Base-by-base conservation (phyloP, 2,888 invertebrate genomes). In the Meiosimyza decipiens region DNA sequence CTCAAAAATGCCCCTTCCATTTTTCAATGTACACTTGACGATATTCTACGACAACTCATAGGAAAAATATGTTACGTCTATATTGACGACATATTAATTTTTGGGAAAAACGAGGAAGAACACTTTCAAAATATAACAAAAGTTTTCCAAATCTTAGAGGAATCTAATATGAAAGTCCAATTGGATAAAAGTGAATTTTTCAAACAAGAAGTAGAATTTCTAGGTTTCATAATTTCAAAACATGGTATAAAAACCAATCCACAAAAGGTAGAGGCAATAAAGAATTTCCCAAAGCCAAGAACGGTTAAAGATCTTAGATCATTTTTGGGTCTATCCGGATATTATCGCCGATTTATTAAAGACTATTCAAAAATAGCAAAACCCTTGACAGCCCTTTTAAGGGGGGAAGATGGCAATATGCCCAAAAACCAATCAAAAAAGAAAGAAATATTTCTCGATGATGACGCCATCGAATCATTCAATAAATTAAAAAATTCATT, bases 21-120 rank as follows among this genome's bases (percentile, higher is more conserved):
- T 18, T 63, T 63, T 47, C 49, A 47, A 63, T 5, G 18, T 11
- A 18, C 16, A 12, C 22, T 64, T 12, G 13, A 50, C 15, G 18
- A 49, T 3, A 28, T 65, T 51, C n/a, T 65, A 22, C 3, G 22
- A 22, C 2, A 22, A 16, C 3, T 22, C 1, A 9, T 28, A 51
- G 28, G 65, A 65, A 51, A 51, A 51, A 11, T 33, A 51, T 51
- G 33, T 65, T 13, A n/a, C n/a, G 51, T 51, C 1, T 65, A 52
- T 33, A 51, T 65, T 33, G 71, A 71, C 49, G 66, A 71, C 18
- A 66, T 66, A 47, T 12, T 65, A 1, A 66, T 71, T 13, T 55
- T 57, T 40, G 55, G 47, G 1, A 12, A 33, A 47, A 22, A 18
- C 15, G 66, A 65, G 33, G n/a, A 54, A 49, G 47, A 51, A 40